Conservation (phyloP, 92 coral and sea anemone genomes). For the Porites cylindrica region DNA sequence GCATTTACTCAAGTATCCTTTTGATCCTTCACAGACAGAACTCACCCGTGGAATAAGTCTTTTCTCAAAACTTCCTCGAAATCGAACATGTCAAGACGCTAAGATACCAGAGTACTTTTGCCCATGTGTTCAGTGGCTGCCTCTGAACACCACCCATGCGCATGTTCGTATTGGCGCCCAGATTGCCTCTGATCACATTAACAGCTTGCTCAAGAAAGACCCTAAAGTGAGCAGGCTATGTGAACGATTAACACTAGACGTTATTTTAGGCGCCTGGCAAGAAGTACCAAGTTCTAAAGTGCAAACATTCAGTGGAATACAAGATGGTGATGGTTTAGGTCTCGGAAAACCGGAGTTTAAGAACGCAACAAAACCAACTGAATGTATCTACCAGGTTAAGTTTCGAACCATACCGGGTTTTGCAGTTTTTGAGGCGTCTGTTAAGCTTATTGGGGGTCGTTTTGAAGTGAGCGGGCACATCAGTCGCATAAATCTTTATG, state of each 20-base stretch:
- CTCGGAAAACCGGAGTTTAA: slow-evolving; percentile 61
- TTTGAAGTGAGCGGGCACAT: slow-evolving; percentile 55
- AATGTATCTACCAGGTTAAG: slow-evolving; percentile 67
- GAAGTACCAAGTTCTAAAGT: slow-evolving; percentile 63
- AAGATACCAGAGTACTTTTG: slow-evolving; percentile 77
- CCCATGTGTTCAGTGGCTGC: slow-evolving; percentile 71
- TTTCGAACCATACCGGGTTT: slow-evolving; percentile 62
- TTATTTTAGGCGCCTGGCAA: slow-evolving; percentile 69
- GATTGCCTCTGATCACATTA: slow-evolving; percentile 52
- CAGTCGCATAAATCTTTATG: slow-evolving; percentile 77
- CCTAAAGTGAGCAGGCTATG: slow-evolving; percentile 37
- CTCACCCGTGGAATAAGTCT: slow-evolving; percentile 63
- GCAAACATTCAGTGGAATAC: slow-evolving; percentile 59
- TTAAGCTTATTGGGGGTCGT: slow-evolving; percentile 40
- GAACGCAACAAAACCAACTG: not conserved
- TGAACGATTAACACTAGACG: slow-evolving; percentile 42
- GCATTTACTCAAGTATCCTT: slow-evolving; percentile 72
- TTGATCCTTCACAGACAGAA: slow-evolving; percentile 49
- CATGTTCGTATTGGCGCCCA: slow-evolving; percentile 64
- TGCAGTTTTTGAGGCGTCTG: slow-evolving; percentile 70
- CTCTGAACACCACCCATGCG: slow-evolving; percentile 44
- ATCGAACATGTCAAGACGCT: slow-evolving; percentile 69
- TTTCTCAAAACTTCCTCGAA: slow-evolving; percentile 55
- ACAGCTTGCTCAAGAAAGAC: slow-evolving; percentile 51
- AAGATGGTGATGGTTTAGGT: slow-evolving; percentile 79